Evolutionary conservation across 2,888 invertebrate species (phyloP), one percentile per base, ranked within the genome.

Genomic region (Clistopyga incitator): DNA sequence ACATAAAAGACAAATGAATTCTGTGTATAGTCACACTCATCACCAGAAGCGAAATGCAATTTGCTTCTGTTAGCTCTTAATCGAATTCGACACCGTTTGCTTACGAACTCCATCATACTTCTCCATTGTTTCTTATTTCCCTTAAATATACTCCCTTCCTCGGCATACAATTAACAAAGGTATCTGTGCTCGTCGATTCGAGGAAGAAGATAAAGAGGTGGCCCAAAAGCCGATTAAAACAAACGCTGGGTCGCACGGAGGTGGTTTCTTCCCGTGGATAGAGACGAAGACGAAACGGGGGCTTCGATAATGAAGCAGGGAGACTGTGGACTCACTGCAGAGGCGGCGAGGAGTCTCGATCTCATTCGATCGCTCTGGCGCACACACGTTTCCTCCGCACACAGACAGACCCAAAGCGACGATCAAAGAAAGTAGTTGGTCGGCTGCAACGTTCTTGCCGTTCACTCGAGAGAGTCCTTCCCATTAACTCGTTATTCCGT

Each of bases 401-500:
- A 59, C 18, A 42, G 47, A 38, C 4, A 52, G 29, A 74, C 38
- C 42, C 23, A 54, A 45, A 70, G 42, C 70, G 45, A 70, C 52
- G 70, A 76, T 75, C 80, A 70, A 75, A 81, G 80, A 76, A 23
- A 20, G 15, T 23, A 23, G 20, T 42, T 11, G 11, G 13, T 18
- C 42, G 25, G 18, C 3, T 34, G 15, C 25, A 4, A 42, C 4
- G 10, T 45, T 23, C 56, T 25, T 72, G 4, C 23, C 71, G 25
- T 45, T 0, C 38, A 42, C 29, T 54, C 52, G 45, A 61, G 52
- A 42, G 45, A 47, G 52, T 70, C 54, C 34, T 70, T 34, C 42
- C 42, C 64, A 54, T 75, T 81, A 75, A 70, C 70, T 54, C 61
- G 34, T 76, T 76, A 70, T 78, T 20, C 47, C 47, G 59, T 70